These are phyloP conservation scores for Archips crataeganus DNA, from an alignment of 2,888 invertebrate genomes.

Conservation along the genomic window DNA sequence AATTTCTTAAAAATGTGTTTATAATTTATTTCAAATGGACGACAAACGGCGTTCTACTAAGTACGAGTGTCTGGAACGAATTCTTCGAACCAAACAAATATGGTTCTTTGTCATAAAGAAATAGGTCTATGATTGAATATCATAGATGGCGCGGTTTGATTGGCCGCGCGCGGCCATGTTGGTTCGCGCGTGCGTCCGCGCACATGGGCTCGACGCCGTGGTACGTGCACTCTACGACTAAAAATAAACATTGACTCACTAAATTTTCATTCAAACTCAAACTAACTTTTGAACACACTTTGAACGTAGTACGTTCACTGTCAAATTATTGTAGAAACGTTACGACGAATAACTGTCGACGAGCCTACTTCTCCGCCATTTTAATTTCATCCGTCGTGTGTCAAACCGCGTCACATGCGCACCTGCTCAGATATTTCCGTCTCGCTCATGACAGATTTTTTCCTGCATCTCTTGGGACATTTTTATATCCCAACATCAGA, in stretches of 20 bases:
- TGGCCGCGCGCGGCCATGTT: constrained; percentile 79
- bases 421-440: constrained; percentile 73
- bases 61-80: neutral
- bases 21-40: neutral
- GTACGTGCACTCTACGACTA: constrained; percentile 44
- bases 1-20: neutral
- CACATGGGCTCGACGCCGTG: constrained; percentile 46
- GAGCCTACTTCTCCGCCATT: constrained; percentile 67
- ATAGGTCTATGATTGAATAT: constrained; percentile 22
- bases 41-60: neutral
- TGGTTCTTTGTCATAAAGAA: neutral
- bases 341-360: constrained; percentile 70
- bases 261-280: constrained; percentile 66
- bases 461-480: constrained; percentile 67
- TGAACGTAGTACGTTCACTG: constrained; percentile 59
- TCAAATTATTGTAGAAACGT: constrained; percentile 67
- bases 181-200: constrained; percentile 77
- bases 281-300: constrained; percentile 56
- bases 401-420: constrained; percentile 47
- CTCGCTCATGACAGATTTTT: constrained; percentile 69
- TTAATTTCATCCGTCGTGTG: constrained; percentile 59
- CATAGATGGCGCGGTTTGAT: constrained; percentile 52
- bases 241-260: constrained; percentile 57
- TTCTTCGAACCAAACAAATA: constrained; percentile 9
- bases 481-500: constrained; percentile 76